Evolutionary conservation across 2,797 vertebrate genomes (phyloP).

Genomic region (Muscicapa comitata): DNA sequence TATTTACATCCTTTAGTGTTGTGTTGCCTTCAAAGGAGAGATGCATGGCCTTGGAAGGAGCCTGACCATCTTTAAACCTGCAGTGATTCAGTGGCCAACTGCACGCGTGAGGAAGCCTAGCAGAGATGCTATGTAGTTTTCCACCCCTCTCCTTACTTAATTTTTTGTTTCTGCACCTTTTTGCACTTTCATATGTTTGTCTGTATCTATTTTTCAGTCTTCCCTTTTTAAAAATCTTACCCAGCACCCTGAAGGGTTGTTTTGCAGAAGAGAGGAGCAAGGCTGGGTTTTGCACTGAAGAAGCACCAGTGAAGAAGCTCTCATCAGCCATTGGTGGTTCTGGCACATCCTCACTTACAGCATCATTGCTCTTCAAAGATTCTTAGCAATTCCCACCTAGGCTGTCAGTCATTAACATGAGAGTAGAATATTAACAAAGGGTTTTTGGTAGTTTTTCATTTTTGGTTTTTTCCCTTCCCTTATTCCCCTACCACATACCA

Average conservation of each 20-base stretch:
- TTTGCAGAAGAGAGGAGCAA: neutral
- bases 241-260: neutral
- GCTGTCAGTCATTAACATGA: neutral
- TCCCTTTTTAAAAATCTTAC: neutral
- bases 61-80: neutral
- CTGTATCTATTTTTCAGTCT: neutral
- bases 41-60: neutral
- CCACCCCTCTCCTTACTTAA: fast-evolving
- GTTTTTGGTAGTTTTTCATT: fast-evolving
- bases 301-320: neutral
- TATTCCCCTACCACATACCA: neutral
- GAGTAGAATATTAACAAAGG: neutral
- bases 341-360: neutral
- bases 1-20: neutral
- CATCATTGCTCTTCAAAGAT: neutral
- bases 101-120: fast-evolving
- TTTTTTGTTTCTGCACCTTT: neutral
- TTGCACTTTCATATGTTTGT: neutral
- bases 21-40: neutral
- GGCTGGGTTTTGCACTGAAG: neutral
- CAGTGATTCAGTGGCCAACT: neutral
- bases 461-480: neutral
- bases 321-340: fast-evolving
- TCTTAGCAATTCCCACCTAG: neutral
- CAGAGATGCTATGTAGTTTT: neutral